Conservation (phyloP, 2,113 vertebrate species). For the Eira barbara region DNA sequence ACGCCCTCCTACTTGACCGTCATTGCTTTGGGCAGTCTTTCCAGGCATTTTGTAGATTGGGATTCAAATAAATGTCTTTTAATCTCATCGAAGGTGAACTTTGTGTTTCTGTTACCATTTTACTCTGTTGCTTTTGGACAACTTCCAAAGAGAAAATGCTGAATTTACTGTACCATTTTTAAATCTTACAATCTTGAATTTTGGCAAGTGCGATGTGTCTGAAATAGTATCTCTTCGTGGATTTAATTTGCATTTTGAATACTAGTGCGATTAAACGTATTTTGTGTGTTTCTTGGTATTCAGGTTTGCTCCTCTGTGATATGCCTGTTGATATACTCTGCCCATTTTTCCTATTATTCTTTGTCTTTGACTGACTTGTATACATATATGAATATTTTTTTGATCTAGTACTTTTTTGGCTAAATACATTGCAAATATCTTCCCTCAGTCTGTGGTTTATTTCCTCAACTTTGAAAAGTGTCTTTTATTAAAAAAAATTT, state of each 20-base stretch:
- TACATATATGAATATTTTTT: not conserved
- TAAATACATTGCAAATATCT: not conserved
- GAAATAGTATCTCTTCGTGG: not conserved
- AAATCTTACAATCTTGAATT: not conserved
- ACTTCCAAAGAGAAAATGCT: not conserved
- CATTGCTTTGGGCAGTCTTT: not conserved
- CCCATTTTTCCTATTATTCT: not conserved
- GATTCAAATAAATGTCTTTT: not conserved
- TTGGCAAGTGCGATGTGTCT: not conserved
- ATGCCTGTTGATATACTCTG: not conserved
- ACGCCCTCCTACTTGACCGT: not conserved
- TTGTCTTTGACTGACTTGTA: not conserved
- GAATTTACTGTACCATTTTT: not conserved
- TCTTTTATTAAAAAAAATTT: not conserved
- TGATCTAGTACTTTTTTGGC: not conserved
- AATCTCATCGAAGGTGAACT: not conserved
- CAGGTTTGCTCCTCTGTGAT: not conserved
- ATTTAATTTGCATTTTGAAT: not conserved
- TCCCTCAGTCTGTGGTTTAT: not conserved
- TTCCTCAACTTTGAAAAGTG: not conserved
- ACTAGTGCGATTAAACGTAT: not conserved
- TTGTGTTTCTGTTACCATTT: not conserved
- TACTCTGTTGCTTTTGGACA: not conserved
- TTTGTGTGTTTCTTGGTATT: not conserved
- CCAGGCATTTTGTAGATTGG: not conserved